A percentile compares a stretch with the other conserved stretches of the same genome.
Evolutionary conservation across 2,113 vertebrate species (phyloP).

Genomic region (Lophotis ruficrista): DNA sequence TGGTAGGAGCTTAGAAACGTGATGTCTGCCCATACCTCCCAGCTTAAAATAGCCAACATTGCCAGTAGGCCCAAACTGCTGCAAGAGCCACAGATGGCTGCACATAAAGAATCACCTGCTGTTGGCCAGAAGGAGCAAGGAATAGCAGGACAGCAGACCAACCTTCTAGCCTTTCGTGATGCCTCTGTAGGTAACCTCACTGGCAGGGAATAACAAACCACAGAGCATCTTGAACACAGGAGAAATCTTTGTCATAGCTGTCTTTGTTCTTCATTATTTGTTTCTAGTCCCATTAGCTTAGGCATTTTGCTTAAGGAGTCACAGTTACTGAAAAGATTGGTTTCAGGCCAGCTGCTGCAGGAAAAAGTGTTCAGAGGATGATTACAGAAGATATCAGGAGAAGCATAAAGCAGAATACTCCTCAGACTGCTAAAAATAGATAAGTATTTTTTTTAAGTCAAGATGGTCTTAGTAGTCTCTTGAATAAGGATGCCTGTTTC

Average conservation of each 20-base stretch:
- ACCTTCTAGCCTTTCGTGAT: not conserved
- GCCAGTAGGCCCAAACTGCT: not conserved
- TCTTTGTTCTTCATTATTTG: not conserved
- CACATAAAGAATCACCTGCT: not conserved
- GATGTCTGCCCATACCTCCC: not conserved
- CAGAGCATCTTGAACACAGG: not conserved
- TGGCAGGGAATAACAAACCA: not conserved
- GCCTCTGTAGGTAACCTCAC: not conserved
- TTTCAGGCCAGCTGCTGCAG: not conserved
- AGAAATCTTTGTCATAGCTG: not conserved
- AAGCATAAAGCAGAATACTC: not conserved
- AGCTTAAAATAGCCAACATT: not conserved
- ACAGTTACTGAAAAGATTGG: not conserved
- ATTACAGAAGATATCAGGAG: not conserved
- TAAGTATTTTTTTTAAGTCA: not conserved
- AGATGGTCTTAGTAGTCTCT: not conserved
- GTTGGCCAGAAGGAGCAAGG: not conserved
- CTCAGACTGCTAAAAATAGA: not conserved
- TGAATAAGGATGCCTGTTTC: not conserved
- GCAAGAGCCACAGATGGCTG: not conserved
- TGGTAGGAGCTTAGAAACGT: not conserved
- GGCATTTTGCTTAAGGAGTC: not conserved
- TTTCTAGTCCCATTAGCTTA: not conserved
- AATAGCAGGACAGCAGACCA: not conserved
- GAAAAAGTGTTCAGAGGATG: not conserved